Evolutionary conservation across 1,140 invertebrate species (phyloP).

Genomic region (Eumeta japonica): DNA sequence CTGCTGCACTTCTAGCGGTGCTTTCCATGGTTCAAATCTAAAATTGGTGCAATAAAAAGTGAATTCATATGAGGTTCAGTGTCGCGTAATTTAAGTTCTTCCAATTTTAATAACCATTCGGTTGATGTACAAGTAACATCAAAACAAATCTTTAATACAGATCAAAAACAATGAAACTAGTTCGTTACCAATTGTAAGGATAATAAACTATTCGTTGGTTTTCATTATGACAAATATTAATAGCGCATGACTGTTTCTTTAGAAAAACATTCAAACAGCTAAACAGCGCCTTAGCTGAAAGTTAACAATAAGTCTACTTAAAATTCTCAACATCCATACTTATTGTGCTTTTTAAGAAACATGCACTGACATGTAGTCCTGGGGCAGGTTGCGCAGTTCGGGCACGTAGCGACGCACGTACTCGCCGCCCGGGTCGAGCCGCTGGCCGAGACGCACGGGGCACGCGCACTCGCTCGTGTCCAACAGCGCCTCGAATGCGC

Average conservation of each 20-base stretch:
- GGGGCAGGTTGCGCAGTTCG: conserved; percentile 65
- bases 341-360: not conserved
- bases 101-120: not conserved
- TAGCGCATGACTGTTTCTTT: no score
- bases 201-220: no score
- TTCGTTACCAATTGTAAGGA: no score
- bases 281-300: no score
- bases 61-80: no score
- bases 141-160: no score
- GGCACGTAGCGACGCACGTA: conserved; percentile 73
- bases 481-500: conserved; percentile 67
- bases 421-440: conserved; percentile 69
- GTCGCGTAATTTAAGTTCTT: no score
- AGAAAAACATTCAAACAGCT: no score
- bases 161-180: no score
- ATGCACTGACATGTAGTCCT: conserved; percentile 65
- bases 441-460: conserved; percentile 66
- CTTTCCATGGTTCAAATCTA: conserved; percentile 74
- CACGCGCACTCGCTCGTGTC: conserved; percentile 66
- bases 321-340: no score
- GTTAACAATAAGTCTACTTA: no score
- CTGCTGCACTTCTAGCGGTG: conserved; percentile 67
- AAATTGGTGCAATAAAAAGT: conserved; percentile 4
- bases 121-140: not conserved
- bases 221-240: no score